phyloP scores from a whole-genome alignment of 2,888 invertebrate genomes.

The Gryllus longicercus region DNA sequence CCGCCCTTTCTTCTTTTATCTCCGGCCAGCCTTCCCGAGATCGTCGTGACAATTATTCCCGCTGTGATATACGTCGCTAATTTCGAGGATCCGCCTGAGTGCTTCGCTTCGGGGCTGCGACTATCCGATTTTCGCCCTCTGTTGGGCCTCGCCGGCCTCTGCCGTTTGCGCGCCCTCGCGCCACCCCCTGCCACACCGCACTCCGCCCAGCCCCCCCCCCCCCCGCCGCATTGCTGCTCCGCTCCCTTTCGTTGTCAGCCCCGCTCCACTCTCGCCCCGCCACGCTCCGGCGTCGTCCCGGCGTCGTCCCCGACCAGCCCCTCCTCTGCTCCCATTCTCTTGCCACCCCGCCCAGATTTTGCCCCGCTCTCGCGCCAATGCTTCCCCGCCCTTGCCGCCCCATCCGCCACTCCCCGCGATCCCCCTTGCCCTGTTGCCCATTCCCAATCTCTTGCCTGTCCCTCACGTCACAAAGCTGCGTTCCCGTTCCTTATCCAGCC shows the following conservation, averaged over 20 bases:
- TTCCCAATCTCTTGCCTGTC: too few species aligned
- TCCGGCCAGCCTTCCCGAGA: neutral
- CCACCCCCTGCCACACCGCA: neutral
- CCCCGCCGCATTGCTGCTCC: neutral
- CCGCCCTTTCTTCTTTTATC: constrained; percentile 5
- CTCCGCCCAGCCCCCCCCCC: neutral
- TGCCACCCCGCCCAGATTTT: too few species aligned
- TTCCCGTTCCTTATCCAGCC: accelerated
- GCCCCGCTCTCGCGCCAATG: too few species aligned
- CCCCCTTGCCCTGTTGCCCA: too few species aligned
- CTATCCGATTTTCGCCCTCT: neutral
- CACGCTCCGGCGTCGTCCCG: neutral
- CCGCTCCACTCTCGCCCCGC: neutral
- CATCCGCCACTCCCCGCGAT: too few species aligned
- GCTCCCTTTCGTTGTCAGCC: neutral
- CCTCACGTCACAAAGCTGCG: too few species aligned
- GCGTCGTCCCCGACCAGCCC: neutral
- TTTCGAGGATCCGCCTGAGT: neutral
- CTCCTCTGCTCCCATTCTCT: too few species aligned
- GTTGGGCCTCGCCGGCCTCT: neutral
- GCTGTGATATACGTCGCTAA: neutral
- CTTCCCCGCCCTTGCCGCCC: too few species aligned
- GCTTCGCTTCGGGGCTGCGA: neutral
- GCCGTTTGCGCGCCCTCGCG: neutral
- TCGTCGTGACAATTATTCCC: neutral